A percentile compares a stretch with the other conserved stretches of the same genome.
Conservation (phyloP, 2,797 vertebrate genomes). For the Pipistrellus pygmaeus region DNA sequence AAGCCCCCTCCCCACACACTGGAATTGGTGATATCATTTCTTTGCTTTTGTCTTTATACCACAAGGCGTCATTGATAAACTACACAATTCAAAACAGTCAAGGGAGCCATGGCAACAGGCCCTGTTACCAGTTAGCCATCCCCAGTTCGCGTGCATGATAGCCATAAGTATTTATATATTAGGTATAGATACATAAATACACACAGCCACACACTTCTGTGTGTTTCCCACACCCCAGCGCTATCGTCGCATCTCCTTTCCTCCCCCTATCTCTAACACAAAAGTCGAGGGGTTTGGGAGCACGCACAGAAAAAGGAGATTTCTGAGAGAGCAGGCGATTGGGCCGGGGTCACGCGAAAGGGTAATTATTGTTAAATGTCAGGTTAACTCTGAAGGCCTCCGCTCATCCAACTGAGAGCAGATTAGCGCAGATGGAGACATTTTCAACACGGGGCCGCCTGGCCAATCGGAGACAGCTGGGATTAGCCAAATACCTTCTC, state of each 20-base stretch:
- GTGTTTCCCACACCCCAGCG: constrained; percentile 68
- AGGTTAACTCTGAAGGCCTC: constrained; percentile 94
- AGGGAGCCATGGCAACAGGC: neutral
- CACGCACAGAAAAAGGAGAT: constrained; percentile 88
- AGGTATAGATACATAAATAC: neutral
- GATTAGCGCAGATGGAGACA: constrained; percentile 95
- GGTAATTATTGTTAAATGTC: constrained; percentile 97
- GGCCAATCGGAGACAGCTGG: constrained; percentile 92
- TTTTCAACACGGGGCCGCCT: constrained; percentile 92
- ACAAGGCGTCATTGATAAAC: neutral
- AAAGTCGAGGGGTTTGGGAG: constrained; percentile 91
- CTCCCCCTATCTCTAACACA: constrained; percentile 88
- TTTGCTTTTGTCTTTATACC: neutral
- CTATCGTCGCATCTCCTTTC: constrained; percentile 84
- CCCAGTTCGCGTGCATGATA: neutral
- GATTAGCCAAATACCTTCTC: constrained; percentile 95
- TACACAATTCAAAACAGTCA: neutral
- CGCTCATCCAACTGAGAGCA: constrained; percentile 93
- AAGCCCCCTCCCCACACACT: constrained; percentile 55
- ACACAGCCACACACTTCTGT: constrained; percentile 45
- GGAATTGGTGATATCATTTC: constrained; percentile 79
- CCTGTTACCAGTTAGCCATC: neutral
- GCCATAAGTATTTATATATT: neutral
- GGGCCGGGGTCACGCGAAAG: constrained; percentile 92
- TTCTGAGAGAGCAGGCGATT: constrained; percentile 91